Base-by-base conservation (phyloP, 35 echinoderm and acorn worm genomes). In the Heliocidaris tuberculata region DNA sequence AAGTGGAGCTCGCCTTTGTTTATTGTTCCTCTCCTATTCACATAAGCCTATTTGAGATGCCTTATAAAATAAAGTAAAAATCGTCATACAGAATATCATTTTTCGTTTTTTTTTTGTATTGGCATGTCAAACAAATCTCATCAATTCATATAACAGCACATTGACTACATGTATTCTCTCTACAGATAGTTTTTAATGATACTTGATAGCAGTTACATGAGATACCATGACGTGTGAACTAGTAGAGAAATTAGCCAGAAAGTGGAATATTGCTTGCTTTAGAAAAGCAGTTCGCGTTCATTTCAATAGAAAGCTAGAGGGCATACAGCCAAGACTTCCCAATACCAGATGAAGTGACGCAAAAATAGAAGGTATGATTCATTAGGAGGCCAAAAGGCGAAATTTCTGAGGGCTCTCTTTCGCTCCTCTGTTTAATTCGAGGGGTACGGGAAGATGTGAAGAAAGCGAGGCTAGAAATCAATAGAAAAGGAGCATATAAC, bases 321-420 rank as follows among this genome's bases (percentile, higher is more conserved):
- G 65, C 8, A 78, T 78, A 78, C 65, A 78, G 27, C 21, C 65
- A n/a, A 21, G 65, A 78, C 6, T 78, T 78, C 21, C 65, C 21
- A 27, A 21, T 27, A 78, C 65, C 5, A 78, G 60, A 27, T 70
- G 60, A 70, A 70, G 21, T 78, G 65, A 78, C 27, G 65, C 65
- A 78, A 78, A 78, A 78, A 19, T 29, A 78, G 65, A 78, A 21
- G 15, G 65, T n/a, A 78, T 78, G 65, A 78, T 78, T 78, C 65
- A 78, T 78, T 78, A 78, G 65, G 65, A 24, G 65, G 65, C 65
- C 65, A n/a, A 78, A 78, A 78, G 65, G 65, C 65, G 65, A 78
- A 78, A 2, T 78, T 78, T 78, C 27, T 27, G 19, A 19, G 19
- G 19, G 65, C 65, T 24, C 65, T 78, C 19, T 78, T 78, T 19